Evolutionary conservation across 2,797 vertebrate species (phyloP).

Genomic region (Peromyscus nudipes): DNA sequence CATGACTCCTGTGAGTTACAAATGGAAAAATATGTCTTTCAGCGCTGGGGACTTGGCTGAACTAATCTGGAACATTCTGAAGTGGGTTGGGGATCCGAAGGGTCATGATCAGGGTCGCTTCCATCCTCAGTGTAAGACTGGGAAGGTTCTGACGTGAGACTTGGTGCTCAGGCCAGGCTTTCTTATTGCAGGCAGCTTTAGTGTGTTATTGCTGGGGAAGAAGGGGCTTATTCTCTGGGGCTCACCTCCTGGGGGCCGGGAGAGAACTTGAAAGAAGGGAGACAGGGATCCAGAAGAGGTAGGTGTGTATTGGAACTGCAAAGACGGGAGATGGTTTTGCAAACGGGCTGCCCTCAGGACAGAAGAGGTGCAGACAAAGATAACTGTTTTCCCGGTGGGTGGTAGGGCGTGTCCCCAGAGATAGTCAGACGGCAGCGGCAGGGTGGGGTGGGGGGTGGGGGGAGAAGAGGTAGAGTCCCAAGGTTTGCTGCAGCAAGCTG

Average conservation of each 20-base stretch:
- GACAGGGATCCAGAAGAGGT: not conserved
- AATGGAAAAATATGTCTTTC: slow-evolving; percentile 56
- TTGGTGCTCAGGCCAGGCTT: not conserved
- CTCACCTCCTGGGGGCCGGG: not conserved
- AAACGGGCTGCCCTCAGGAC: not conserved
- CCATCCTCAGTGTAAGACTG: slow-evolving; percentile 7
- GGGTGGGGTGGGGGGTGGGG: not conserved
- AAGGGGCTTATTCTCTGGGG: not conserved
- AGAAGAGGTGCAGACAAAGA: not conserved
- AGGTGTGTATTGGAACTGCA: not conserved
- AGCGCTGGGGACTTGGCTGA: slow-evolving; percentile 58
- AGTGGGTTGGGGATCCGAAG: slow-evolving; percentile 47
- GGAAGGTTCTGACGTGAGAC: slow-evolving; percentile 19
- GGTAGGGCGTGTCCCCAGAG: not conserved
- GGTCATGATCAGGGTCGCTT: not conserved
- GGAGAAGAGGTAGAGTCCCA: not conserved
- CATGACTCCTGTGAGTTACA: slow-evolving; percentile 39
- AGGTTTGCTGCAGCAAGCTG: not conserved
- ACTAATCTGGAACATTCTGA: slow-evolving; percentile 64
- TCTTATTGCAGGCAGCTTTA: not conserved
- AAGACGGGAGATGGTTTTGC: not conserved
- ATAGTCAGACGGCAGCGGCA: not conserved
- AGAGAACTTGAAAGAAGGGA: not conserved
- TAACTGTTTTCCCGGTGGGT: not conserved
- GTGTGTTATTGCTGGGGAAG: not conserved